These are phyloP conservation scores for Hypsibius dujardini DNA, from an alignment of 1,140 invertebrate genomes.

Conservation along the genomic window DNA sequence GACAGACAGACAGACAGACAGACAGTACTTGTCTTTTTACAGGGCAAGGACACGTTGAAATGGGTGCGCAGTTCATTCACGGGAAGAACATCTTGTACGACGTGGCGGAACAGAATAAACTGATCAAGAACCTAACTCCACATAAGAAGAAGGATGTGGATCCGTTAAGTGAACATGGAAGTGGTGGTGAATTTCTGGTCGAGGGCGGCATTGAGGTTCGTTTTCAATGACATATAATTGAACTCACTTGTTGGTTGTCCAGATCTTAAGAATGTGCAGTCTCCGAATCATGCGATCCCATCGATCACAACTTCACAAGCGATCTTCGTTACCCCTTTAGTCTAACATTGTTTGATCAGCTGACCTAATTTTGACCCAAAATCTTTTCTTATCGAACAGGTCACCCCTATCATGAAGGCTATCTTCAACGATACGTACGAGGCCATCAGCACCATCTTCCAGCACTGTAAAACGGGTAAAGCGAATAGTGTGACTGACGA, in stretches of 20 bases:
- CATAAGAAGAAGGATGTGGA: conserved; percentile 5
- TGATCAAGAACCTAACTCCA: conserved; percentile 18
- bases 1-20: too few species aligned
- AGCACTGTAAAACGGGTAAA: conserved; percentile 21
- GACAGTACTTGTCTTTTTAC: conserved; percentile 21
- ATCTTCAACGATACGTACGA: conserved; percentile 19
- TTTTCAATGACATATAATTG: too few species aligned
- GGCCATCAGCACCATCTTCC: conserved; percentile 11
- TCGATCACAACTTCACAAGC: not conserved
- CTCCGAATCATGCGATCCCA: too few species aligned
- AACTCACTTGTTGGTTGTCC: too few species aligned
- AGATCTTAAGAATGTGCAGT: too few species aligned
- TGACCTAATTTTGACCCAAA: too few species aligned
- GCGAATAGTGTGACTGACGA: conserved; percentile 22
- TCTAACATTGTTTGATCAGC: not conserved
- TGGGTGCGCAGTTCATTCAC: conserved; percentile 76
- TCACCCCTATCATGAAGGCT: not conserved
- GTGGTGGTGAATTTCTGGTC: conserved; percentile 12
- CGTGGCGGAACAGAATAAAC: conserved; percentile 23
- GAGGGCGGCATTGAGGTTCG: not conserved
- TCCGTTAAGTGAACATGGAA: not conserved
- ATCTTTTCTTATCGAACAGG: not conserved
- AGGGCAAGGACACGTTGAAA: conserved; percentile 44
- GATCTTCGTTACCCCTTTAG: not conserved
- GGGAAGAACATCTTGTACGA: conserved; percentile 41